Evolutionary conservation across 2,888 invertebrate species (phyloP), one percentile per base, ranked within the genome.

Genomic region (Strigamia crassipes): DNA sequence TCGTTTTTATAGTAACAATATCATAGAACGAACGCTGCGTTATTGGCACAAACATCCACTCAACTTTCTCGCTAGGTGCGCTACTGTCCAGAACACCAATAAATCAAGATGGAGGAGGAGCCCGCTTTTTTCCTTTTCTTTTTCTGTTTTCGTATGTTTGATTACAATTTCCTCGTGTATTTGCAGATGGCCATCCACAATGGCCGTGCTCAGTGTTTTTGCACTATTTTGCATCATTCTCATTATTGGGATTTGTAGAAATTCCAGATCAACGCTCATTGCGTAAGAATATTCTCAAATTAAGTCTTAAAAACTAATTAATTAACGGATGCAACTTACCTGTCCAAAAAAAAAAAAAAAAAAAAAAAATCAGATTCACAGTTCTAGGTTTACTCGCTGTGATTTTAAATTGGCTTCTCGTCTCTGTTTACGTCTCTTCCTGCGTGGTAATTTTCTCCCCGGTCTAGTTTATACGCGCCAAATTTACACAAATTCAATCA

Each of bases 211-310:
- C 88, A 94, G 95, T 86, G 91, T 94, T 86, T 92, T 96, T 85
- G 92, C 96, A 84, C 92, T 95, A 27, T 92, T 96, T 80, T 96
- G 96, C 89, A 93, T 96, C 83, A 93, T 96, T 83, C 91, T 96
- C 86, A 91, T 97, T 83, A 94, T 96, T 85, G 97, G 96, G 84
- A 94, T 96, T 84, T 94, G 95, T 21, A 90, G 93, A 34, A 95
- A 96, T 88, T 96, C 95, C 21, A 92, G 96, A 80, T 95, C 96
- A 86, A 94, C 96, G 81, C 91, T 97, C 81, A 94, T 97, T 86
- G 91, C 94, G 90, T 91, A 87, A 89, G 90, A 89, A 84, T 27
- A 1, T 2, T 73, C 1, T 27, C 1, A n/a, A 73, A 73, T 66
- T 66, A 12, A 23, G 10, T 66, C 66, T 10, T 4, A 27, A 66